These are phyloP conservation scores for Cephus nigrinus DNA, from an alignment of 2,888 invertebrate genomes.

Conservation along the genomic window DNA sequence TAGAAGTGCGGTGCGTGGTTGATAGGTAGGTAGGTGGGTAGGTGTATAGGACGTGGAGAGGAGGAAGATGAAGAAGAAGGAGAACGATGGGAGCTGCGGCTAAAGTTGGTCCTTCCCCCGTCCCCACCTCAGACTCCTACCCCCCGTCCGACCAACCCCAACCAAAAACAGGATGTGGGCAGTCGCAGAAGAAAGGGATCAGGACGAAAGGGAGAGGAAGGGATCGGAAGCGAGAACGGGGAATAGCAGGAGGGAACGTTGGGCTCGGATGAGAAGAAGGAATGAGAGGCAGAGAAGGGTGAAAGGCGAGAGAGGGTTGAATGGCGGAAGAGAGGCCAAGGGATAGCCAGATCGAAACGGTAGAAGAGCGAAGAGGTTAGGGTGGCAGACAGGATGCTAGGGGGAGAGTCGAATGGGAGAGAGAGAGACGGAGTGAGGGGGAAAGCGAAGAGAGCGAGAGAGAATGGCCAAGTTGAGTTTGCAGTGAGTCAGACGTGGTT, in stretches of 20 bases:
- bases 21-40: not conserved
- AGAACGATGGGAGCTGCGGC: slow-evolving; percentile 23
- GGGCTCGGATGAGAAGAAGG: slow-evolving; percentile 20
- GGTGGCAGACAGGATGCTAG: slow-evolving; percentile 36
- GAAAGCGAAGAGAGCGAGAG: slow-evolving; percentile 16
- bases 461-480: slow-evolving; percentile 24
- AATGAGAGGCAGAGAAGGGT: slow-evolving; percentile 30
- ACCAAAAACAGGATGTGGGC: slow-evolving; percentile 46
- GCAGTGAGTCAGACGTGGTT: slow-evolving; percentile 8
- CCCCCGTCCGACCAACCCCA: slow-evolving; percentile 14
- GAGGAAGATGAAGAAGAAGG: slow-evolving; percentile 33
- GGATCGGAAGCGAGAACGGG: slow-evolving; percentile 35
- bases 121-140: not conserved
- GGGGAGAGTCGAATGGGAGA: slow-evolving; percentile 12
- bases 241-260: slow-evolving; percentile 36
- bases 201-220: slow-evolving; percentile 33
- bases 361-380: slow-evolving; percentile 32
- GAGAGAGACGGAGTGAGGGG: slow-evolving; percentile 19
- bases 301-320: not conserved
- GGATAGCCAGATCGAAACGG: slow-evolving; percentile 37
- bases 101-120: not conserved
- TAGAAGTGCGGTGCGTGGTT: too few species aligned
- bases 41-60: slow-evolving; percentile 2
- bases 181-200: slow-evolving; percentile 31
- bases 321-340: not conserved